Evolutionary conservation across 2,797 vertebrate genomes (phyloP).

Genomic region (Acrocephalus scirpaceus): DNA sequence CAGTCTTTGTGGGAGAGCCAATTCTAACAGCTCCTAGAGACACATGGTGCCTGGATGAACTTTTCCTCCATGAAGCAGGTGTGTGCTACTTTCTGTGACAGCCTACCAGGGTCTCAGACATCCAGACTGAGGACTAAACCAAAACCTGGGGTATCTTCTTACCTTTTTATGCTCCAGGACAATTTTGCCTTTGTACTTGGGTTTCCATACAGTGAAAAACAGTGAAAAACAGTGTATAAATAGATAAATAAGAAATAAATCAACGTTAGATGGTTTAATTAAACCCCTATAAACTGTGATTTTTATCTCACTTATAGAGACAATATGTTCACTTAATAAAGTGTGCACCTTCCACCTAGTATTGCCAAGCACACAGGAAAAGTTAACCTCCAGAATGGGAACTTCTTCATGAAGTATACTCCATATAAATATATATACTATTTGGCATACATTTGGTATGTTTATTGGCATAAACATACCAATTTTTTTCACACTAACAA

Average conservation of each 20-base stretch:
- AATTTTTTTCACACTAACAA: background rate
- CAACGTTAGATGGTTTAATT: background rate
- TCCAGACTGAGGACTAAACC: background rate
- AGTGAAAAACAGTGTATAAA: background rate
- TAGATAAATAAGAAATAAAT: background rate
- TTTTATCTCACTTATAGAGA: background rate
- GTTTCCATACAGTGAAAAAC: background rate
- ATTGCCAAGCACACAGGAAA: background rate
- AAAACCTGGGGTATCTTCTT: background rate
- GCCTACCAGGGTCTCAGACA: background rate
- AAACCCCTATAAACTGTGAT: background rate
- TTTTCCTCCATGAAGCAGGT: fast-evolving
- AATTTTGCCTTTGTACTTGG: background rate
- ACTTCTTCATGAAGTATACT: background rate
- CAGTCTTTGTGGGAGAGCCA: fast-evolving
- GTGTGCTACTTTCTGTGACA: background rate
- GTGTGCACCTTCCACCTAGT: background rate
- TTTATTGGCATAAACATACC: background rate
- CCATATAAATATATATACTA: background rate
- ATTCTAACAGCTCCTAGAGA: background rate
- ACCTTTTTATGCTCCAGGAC: background rate
- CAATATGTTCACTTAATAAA: background rate
- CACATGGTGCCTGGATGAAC: background rate
- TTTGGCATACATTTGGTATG: too few relatives aligned
- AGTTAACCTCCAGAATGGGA: background rate